phyloP scores from a whole-genome alignment of 2,797 vertebrate genomes.

The Enteromius argenteus region DNA sequence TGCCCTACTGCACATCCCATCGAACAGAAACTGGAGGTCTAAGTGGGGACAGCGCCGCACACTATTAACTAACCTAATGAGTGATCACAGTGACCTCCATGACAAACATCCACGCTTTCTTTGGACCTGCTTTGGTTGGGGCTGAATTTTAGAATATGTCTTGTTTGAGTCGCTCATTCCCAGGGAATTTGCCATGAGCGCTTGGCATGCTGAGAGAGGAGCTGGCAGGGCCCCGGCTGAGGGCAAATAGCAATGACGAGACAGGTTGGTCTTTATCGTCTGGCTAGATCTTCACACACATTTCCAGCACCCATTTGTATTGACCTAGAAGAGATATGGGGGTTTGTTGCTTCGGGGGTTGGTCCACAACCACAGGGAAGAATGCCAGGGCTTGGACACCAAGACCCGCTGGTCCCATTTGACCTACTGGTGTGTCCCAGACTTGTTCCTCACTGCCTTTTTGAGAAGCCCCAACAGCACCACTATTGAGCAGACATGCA shows the following conservation, averaged over 20 bases:
- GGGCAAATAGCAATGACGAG: conserved; percentile 63
- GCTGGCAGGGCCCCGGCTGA: conserved; percentile 58
- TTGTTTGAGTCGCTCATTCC: conserved; percentile 50
- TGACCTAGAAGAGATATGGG: conserved; percentile 57
- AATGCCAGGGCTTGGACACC: conserved; percentile 63
- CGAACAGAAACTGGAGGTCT: conserved; percentile 17
- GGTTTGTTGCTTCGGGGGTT: conserved; percentile 49
- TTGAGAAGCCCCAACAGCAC: conserved; percentile 53
- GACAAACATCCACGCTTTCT: conserved; percentile 30
- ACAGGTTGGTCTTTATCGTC: conserved; percentile 55
- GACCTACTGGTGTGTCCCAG: conserved; percentile 37
- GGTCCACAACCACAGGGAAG: conserved; percentile 39
- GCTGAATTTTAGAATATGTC: conserved; percentile 41
- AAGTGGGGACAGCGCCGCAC: conserved; percentile 22
- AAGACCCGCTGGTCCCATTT: conserved; percentile 53
- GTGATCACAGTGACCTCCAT: conserved; percentile 40
- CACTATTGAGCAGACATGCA: conserved; percentile 7
- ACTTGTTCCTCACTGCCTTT: conserved; percentile 44
- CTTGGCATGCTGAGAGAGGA: conserved; percentile 45
- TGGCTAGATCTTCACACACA: conserved; percentile 59
- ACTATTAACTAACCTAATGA: conserved; percentile 56
- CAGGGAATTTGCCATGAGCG: conserved; percentile 46
- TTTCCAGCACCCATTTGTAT: conserved; percentile 50
- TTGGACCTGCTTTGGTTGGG: conserved; percentile 24
- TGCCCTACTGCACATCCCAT: background rate